Conservation (phyloP, 2,113 vertebrate species). For the Gymnarchus niloticus region DNA sequence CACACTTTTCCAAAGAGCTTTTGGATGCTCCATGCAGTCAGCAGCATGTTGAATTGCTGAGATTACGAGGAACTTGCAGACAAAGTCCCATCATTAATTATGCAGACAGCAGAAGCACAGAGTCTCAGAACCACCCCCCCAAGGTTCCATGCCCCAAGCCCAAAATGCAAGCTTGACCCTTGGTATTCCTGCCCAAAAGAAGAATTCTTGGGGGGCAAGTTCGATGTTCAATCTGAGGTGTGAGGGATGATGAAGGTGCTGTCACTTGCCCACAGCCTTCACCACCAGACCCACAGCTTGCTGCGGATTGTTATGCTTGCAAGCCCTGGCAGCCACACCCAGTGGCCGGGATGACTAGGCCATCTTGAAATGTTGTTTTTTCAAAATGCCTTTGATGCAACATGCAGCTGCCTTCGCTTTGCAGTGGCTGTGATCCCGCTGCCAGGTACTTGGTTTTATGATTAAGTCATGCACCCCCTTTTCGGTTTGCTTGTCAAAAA, state of each 20-base stretch:
- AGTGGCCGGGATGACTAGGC: not conserved
- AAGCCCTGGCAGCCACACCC: not conserved
- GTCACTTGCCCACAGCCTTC: not conserved
- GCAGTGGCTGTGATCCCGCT: not conserved
- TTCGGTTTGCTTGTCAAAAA: too few species aligned
- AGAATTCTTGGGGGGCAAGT: too few species aligned
- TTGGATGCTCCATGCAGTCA: too few species aligned
- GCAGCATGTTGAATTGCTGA: too few species aligned
- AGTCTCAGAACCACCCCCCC: not conserved
- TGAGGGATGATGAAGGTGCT: not conserved
- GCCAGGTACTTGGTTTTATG: too few species aligned
- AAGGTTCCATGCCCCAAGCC: not conserved
- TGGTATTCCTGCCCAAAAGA: not conserved
- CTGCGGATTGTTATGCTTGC: not conserved
- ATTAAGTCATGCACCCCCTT: too few species aligned
- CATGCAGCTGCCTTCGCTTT: not conserved
- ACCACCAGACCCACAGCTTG: not conserved
- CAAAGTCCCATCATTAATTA: not conserved
- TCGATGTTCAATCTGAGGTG: not conserved
- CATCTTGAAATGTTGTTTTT: not conserved
- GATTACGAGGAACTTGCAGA: too few species aligned
- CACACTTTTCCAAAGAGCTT: too few species aligned
- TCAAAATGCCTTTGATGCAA: not conserved
- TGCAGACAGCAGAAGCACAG: not conserved
- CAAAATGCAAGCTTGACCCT: not conserved